phyloP scores from a whole-genome alignment of 1,140 invertebrate species.

The Chironomus tepperi region DNA sequence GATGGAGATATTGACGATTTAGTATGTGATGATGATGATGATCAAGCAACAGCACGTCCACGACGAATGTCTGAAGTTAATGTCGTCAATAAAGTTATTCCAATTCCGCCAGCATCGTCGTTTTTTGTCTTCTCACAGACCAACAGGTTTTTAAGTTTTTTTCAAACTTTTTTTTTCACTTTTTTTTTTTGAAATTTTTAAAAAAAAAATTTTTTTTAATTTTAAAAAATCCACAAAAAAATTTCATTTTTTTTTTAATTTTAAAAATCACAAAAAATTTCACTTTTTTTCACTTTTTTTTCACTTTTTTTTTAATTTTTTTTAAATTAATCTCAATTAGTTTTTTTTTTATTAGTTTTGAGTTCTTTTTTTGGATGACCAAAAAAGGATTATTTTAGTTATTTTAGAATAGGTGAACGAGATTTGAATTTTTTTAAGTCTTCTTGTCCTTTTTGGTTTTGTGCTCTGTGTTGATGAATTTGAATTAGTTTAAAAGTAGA shows the following conservation, averaged over 20 bases:
- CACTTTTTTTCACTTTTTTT: background rate
- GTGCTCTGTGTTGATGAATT: no score
- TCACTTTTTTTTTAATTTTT: background rate
- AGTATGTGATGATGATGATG: slow-evolving; percentile 50
- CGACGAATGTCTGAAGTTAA: slow-evolving; percentile 81
- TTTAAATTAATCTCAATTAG: background rate
- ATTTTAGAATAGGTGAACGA: background rate
- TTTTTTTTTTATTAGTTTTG: background rate
- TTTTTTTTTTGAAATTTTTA: slow-evolving; percentile 24
- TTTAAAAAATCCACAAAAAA: background rate
- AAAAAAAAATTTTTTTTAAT: slow-evolving; percentile 24
- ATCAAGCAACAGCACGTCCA: slow-evolving; percentile 65
- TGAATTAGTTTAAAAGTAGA: no score
- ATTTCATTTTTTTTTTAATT: background rate
- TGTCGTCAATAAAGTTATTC: slow-evolving; percentile 74
- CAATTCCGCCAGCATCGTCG: slow-evolving; percentile 88
- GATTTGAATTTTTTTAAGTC: no score
- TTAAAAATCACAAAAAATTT: background rate
- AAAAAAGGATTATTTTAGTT: background rate
- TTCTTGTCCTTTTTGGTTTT: no score
- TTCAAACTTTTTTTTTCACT: slow-evolving; percentile 26
- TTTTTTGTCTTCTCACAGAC: slow-evolving; percentile 94
- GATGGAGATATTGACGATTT: slow-evolving; percentile 44
- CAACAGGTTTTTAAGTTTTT: slow-evolving; percentile 66
- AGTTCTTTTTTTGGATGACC: background rate